Percentiles rank a stretch among this genome's conserved stretches.
phyloP scores from a whole-genome alignment of 2,888 invertebrate genomes.

The Antitype chi region DNA sequence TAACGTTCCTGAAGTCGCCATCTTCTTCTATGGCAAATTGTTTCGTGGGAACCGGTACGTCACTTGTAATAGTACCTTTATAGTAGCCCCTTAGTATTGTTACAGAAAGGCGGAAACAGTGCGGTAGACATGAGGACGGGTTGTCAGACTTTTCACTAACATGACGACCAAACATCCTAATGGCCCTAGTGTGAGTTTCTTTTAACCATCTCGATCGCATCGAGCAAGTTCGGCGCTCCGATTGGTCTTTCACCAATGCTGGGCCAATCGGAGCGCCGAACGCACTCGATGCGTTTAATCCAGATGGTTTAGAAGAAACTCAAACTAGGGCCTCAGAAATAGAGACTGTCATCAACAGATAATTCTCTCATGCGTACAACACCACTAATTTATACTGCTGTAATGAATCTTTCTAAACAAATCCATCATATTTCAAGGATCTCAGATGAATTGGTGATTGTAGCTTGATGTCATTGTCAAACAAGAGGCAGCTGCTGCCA shows the following conservation, averaged over 20 bases:
- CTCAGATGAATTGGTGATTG: background rate
- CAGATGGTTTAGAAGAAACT: too few relatives aligned
- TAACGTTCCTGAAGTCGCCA: slow-evolving; percentile 97
- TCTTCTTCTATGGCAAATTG: slow-evolving; percentile 97
- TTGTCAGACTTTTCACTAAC: background rate
- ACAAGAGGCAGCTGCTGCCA: background rate
- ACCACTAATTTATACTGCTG: background rate
- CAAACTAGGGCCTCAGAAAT: background rate
- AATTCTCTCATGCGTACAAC: background rate
- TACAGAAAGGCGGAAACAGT: background rate
- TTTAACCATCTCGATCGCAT: too few relatives aligned
- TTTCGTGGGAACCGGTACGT: slow-evolving; percentile 94
- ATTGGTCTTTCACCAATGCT: too few relatives aligned
- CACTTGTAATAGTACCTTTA: background rate
- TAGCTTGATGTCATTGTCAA: background rate
- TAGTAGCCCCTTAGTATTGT: background rate
- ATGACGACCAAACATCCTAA: background rate
- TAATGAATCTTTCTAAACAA: background rate
- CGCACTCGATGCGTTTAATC: too few relatives aligned
- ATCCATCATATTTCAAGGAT: background rate
- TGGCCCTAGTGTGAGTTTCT: too few relatives aligned
- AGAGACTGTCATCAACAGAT: background rate
- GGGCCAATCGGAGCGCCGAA: too few relatives aligned
- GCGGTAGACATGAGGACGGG: background rate
- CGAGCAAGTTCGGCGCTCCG: too few relatives aligned